Percentiles rank a stretch among this genome's conserved stretches.
Conservation (phyloP, 1,140 invertebrate genomes). For the Zaprionus kolodkinae region DNA sequence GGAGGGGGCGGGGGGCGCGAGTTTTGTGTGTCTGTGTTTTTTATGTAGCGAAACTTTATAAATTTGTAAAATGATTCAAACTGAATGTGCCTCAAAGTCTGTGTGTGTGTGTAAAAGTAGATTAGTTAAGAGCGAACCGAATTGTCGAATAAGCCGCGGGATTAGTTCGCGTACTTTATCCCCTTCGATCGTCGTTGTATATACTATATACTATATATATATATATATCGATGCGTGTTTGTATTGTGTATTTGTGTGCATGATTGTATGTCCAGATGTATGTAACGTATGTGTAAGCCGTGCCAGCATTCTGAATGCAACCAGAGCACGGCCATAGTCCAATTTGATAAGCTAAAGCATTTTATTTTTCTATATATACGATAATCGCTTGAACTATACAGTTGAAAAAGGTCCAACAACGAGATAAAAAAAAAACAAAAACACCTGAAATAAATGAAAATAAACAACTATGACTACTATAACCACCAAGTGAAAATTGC, state of each 20-base stretch:
- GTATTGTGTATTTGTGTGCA: conserved; percentile 4
- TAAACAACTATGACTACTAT: conserved; percentile 18
- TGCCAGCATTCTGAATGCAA: conserved; percentile 49
- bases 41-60: conserved; percentile 61
- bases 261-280: not conserved
- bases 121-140: conserved; percentile 44
- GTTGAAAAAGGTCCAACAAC: conserved; percentile 30
- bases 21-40: conserved; percentile 13
- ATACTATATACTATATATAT: not conserved
- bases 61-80: conserved; percentile 76
- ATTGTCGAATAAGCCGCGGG: not conserved
- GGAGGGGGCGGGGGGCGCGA: too few relatives aligned
- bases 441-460: conserved; percentile 6
- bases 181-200: conserved; percentile 8
- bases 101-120: conserved; percentile 58
- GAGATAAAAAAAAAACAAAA: conserved; percentile 1
- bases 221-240: not conserved
- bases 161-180: not conserved
- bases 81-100: conserved; percentile 77
- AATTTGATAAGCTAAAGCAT: conserved; percentile 67
- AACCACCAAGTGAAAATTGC: conserved; percentile 45
- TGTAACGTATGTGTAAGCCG: conserved; percentile 25
- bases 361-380: conserved; percentile 59
- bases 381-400: conserved; percentile 13
- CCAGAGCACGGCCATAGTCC: conserved; percentile 57